phyloP scores from a whole-genome alignment of 35 echinoderm and acorn worm genomes.

The Apostichopus japonicus region DNA sequence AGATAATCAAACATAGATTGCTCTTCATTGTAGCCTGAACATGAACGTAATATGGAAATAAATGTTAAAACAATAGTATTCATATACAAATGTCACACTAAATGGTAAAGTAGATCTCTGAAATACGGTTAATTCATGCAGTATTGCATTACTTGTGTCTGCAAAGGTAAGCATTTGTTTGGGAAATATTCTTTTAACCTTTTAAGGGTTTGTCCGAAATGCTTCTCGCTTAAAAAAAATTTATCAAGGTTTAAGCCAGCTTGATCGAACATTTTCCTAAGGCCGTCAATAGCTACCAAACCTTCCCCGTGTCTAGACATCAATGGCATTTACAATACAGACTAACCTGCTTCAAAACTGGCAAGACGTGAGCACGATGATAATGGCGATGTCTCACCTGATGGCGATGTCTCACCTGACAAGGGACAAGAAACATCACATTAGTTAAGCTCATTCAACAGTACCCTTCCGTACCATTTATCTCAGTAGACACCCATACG shows the following conservation, averaged over 20 bases:
- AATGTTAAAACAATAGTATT: no score
- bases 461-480: neutral
- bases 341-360: neutral
- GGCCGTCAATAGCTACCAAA: neutral
- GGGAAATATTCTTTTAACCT: neutral
- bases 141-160: neutral
- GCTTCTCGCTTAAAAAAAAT: neutral
- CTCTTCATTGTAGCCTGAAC: neutral
- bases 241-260: neutral
- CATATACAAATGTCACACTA: neutral
- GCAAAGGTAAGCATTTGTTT: neutral
- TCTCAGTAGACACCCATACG: neutral
- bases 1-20: neutral
- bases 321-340: neutral
- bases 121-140: neutral
- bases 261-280: neutral
- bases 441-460: neutral
- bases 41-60: no score
- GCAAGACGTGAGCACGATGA: neutral
- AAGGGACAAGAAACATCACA: neutral
- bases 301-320: neutral
- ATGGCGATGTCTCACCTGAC: neutral
- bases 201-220: neutral
- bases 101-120: neutral
- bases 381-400: neutral